Evolutionary conservation across 1,140 invertebrate genomes (phyloP).

Genomic region (Sminthurinus signatus): DNA sequence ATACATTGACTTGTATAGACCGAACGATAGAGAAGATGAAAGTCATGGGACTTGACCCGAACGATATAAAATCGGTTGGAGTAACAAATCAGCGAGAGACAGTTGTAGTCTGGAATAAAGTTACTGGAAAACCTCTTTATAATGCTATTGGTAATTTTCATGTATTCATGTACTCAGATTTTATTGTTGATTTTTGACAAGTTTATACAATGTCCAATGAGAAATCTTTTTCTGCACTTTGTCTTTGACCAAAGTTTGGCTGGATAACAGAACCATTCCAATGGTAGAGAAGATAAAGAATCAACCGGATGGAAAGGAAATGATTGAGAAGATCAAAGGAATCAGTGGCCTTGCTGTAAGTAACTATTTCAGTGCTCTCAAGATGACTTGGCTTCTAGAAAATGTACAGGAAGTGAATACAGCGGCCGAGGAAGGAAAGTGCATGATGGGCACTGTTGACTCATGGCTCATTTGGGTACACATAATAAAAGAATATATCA

Average conservation of each 20-base stretch:
- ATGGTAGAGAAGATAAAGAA: conserved; percentile 77
- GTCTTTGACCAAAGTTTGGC: conserved; percentile 18
- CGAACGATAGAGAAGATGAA: conserved; percentile 58
- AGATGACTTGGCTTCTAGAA: conserved; percentile 88
- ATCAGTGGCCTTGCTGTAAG: conserved; percentile 86
- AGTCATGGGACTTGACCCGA: conserved; percentile 58
- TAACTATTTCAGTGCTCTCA: conserved; percentile 91
- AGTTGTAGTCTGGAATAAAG: conserved; percentile 83
- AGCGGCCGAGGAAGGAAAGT: conserved; percentile 66
- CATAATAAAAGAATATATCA: too few relatives aligned
- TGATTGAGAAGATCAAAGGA: conserved; percentile 60
- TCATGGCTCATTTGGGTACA: conserved; percentile 90
- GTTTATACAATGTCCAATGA: conserved; percentile 9
- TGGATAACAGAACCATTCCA: conserved; percentile 58
- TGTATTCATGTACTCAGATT: too few relatives aligned
- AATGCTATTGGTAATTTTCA: conserved; percentile 75
- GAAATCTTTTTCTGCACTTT: too few relatives aligned
- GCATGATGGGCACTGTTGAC: conserved; percentile 90
- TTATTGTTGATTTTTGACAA: too few relatives aligned
- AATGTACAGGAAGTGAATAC: conserved; percentile 74
- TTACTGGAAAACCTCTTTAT: conserved; percentile 77
- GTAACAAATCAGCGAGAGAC: conserved; percentile 94
- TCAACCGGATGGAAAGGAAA: conserved; percentile 63
- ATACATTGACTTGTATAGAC: conserved; percentile 71
- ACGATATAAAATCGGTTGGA: conserved; percentile 60